These are phyloP conservation scores for Ptychodera flava DNA, from an alignment of 35 echinoderm and acorn worm genomes.

Conservation along the genomic window DNA sequence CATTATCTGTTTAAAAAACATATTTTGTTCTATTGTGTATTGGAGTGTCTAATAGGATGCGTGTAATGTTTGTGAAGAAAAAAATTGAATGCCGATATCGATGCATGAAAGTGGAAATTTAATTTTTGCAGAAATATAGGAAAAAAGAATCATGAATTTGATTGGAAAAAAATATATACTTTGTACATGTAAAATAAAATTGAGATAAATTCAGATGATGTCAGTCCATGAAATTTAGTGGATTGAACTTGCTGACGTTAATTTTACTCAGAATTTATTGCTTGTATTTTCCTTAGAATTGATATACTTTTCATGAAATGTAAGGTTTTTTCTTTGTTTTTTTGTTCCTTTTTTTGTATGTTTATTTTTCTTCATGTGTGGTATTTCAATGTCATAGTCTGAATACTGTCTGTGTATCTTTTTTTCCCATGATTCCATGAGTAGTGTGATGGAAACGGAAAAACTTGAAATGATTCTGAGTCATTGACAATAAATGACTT, in stretches of 20 bases:
- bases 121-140: not conserved
- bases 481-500: not conserved
- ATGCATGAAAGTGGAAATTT: not conserved
- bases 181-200: conserved; percentile 2
- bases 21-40: not conserved
- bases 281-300: not conserved
- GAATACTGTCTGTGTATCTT: not conserved
- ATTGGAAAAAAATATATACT: conserved; percentile 2
- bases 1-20: not conserved
- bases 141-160: not conserved
- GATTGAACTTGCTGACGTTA: not conserved
- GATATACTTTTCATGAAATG: not conserved
- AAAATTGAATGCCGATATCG: not conserved
- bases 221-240: not conserved
- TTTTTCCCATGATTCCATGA: not conserved
- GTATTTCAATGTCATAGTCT: not conserved
- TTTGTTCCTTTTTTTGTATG: not conserved
- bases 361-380: not conserved
- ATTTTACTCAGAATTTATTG: conserved; percentile 2
- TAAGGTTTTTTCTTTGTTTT: not conserved
- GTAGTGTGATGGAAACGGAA: not conserved
- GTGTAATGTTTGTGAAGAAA: not conserved
- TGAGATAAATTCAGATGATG: not conserved
- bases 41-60: not conserved
- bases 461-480: not conserved